Conservation (phyloP, 2,797 vertebrate genomes). For the Lepus townsendii region DNA sequence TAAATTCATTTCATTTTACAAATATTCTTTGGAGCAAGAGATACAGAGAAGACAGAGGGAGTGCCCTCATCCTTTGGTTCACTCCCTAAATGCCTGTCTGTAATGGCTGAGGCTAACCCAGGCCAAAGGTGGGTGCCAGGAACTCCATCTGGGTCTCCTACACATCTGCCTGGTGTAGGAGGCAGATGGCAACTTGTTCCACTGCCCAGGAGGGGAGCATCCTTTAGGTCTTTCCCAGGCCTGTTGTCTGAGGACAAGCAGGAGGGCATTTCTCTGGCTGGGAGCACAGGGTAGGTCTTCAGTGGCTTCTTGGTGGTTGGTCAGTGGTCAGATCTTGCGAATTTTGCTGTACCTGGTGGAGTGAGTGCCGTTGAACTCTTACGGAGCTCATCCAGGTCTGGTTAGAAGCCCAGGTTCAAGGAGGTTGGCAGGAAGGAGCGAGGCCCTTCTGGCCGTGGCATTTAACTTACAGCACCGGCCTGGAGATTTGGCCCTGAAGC, state of each 20-base stretch:
- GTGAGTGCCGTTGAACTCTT: neutral
- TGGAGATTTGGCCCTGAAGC: neutral
- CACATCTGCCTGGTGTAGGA: neutral
- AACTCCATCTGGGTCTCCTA: no score
- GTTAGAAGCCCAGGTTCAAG: neutral
- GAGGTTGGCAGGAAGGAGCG: neutral
- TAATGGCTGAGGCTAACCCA: no score
- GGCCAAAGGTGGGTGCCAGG: no score
- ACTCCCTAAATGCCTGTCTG: no score
- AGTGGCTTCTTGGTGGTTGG: neutral
- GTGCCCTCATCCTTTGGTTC: no score
- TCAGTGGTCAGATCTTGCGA: neutral
- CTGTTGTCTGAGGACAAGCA: neutral
- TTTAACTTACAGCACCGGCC: neutral
- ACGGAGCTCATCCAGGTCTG: neutral
- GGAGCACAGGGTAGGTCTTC: neutral
- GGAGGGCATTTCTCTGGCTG: neutral
- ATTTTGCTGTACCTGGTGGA: slow-evolving; percentile 8
- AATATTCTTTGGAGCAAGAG: no score
- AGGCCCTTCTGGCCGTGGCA: neutral
- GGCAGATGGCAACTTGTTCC: neutral
- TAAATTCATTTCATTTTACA: no score
- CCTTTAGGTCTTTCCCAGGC: neutral
- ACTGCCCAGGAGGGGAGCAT: fast-evolving
- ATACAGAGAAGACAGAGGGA: no score